Evolutionary conservation across 2,113 vertebrate genomes (phyloP), one percentile per base, ranked within the genome.

Genomic region (Neolamprologus tretocephalus): DNA sequence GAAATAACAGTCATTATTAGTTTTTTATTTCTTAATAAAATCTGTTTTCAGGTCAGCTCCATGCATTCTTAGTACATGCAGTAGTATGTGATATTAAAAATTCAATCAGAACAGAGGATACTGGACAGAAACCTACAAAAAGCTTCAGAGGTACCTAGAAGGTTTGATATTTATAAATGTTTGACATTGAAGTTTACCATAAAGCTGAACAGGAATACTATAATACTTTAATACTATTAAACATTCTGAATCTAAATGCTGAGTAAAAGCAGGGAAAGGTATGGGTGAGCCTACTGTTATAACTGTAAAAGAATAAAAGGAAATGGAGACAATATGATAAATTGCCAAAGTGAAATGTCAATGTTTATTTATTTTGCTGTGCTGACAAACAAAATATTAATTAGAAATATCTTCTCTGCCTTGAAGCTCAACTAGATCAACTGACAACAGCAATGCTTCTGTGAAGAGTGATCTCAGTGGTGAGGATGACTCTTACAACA

Each of bases 351-450:
- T 5, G 23, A 58, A 58, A 16, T 28, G 13, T 28, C 13, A 58
- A 23, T 23, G 14, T 58, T 28, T 16, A 28, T 5, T 28, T 58
- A 28, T 9, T 0, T 58, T 58, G 55, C 13, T 58, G 26, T 58
- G 55, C 13, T 58, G 55, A 58, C 26, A 58, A 58, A 68, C 7
- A 2, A 21, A 68, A 21, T 40, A 40, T 0, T 12, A 13, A 37
- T 35, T 66, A 21, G 0, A 66, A 0, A 37, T 68, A 0, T 40
- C 11, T 40, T 66, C 31, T 66, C 0, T 68, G 33, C 35, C 0
- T 40, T 68, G 19, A 68, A 40, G 63, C 63, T 68, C 63, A 21
- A 40, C 19, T 5, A 40, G 0, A 37, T 68, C 63, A 68, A 21
- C 19, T 40, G 35, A 23, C 7, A 37, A 37, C 35, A 40, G 63